These are phyloP conservation scores for Pygocentrus nattereri DNA, from an alignment of 2,797 vertebrate genomes.

Conservation along the genomic window DNA sequence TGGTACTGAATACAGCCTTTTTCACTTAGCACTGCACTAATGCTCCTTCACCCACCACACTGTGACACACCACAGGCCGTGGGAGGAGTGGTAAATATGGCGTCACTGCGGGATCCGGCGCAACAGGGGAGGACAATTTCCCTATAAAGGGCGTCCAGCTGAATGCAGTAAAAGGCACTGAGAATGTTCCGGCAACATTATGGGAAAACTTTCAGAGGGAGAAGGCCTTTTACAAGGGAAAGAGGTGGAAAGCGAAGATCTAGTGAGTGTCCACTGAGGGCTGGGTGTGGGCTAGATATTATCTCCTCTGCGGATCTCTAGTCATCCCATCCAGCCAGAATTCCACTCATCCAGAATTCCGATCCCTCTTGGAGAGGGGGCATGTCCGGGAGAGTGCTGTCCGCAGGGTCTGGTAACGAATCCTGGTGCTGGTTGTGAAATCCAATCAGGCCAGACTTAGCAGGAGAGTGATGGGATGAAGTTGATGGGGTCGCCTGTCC, in stretches of 20 bases:
- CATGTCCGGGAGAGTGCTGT: constrained; percentile 37
- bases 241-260: constrained; percentile 23
- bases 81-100: constrained; percentile 17
- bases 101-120: constrained; percentile 38
- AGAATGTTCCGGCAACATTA: constrained; percentile 29
- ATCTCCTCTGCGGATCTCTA: constrained; percentile 34
- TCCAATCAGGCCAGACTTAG: constrained; percentile 38
- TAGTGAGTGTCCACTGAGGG: neutral
- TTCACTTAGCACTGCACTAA: neutral
- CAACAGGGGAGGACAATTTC: constrained; percentile 27
- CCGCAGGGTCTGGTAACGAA: constrained; percentile 24
- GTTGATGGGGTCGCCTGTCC: constrained; percentile 36
- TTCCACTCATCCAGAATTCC: constrained; percentile 48
- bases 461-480: constrained; percentile 37
- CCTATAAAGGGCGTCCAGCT: constrained; percentile 53
- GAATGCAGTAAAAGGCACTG: constrained; percentile 52
- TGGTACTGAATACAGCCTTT: neutral
- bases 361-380: constrained; percentile 30
- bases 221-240: constrained; percentile 35
- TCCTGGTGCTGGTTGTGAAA: constrained; percentile 46
- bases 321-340: constrained; percentile 25
- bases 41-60: neutral
- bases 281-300: constrained; percentile 29
- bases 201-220: constrained; percentile 36
- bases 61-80: constrained; percentile 22